Base-by-base conservation (phyloP, 2,888 invertebrate species). In the Amiota communis region DNA sequence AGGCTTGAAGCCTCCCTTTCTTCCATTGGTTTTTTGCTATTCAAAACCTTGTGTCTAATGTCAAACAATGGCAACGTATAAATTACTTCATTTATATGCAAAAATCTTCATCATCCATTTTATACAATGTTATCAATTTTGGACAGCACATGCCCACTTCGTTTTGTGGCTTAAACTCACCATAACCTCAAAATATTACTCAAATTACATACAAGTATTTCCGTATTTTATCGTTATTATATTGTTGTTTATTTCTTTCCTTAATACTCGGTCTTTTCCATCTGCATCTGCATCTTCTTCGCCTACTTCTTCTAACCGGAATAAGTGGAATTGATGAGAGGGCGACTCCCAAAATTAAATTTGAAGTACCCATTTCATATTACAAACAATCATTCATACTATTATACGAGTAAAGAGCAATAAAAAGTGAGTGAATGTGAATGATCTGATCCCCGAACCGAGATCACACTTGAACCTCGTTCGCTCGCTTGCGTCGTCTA, bases 71-170 rank as follows among this genome's bases (percentile, higher is more conserved):
- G 56, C 59, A 59, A 59, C 17, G 53, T 79, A 81, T 78, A 86
- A 87, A 87, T 87, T 87, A 84, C 81, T 86, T 86, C 83, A 87
- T 87, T 87, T 87, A 86, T 87, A 87, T 87, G 87, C 87, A 81
- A 84, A 86, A 85, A 72, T 71, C n/a, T n/a, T n/a, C 23, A 63
- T 4, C 63, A 36, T 53, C 67, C 76, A 77, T 46, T 78, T 81
- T 80, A 81, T 82, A 86, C 85, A 85, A 85, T 85, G 85, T 86
- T 85, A 85, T 85, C 85, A 84, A 79, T 81, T 81, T 76, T 72
- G 73, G 80, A 2, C 74, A 51, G 67, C 65, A 69, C 36, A 36
- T 74, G 67, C 70, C 51, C 53, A 68, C 67, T 68, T 68, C 36
- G 9, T 23, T n/a, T n/a, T n/a, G n/a, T 36, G 36, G 36, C 36